Base-by-base conservation (phyloP, 2,888 invertebrate genomes). In the Chelonus formosanus region DNA sequence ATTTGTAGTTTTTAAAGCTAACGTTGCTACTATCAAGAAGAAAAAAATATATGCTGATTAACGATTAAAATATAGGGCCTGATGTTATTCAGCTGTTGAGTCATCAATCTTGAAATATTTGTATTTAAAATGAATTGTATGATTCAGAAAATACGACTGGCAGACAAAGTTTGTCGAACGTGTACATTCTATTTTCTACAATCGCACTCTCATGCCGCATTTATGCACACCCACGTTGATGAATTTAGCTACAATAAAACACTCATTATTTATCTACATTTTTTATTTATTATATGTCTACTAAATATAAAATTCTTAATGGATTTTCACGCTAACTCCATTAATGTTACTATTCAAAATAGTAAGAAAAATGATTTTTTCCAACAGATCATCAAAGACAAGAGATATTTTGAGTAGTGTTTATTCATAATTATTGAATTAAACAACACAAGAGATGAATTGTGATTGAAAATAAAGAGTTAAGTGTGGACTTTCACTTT, bases 141-240 rank as follows among this genome's bases (percentile, higher is more conserved):
- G 53, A 62, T 53, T 68, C 59, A 57, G 54, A 36, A 32, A 40
- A 40, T 48, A 40, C 32, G 8, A 35, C 44, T 48, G 62, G 52
- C 48, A 31, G 34, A 47, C 40, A 56, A 63, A 40, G 48, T 50
- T 31, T 40, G 55, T 47, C 59, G 55, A 65, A 65, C 59, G 48
- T 59, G 65, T 32, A 65, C 55, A 65, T 65, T 65, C 65, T 65
- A 65, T 65, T 65, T 65, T 40, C 48, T 20, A 60, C 60, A 65
- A 48, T 60, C 43, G 43, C 32, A 45, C 35, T 60, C 55, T 65
- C 55, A 65, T 40, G 34, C 32, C 48, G 56, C 44, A 56, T 65
- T 53, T 65, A 45, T 65, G 55, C 32, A 48, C 65, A 44, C 65
- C 65, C 65, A 65, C 60, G 59, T 60, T 52, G 20, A 45, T 45